Conservation (phyloP, 2,888 invertebrate genomes). For the Stenurella melanura region DNA sequence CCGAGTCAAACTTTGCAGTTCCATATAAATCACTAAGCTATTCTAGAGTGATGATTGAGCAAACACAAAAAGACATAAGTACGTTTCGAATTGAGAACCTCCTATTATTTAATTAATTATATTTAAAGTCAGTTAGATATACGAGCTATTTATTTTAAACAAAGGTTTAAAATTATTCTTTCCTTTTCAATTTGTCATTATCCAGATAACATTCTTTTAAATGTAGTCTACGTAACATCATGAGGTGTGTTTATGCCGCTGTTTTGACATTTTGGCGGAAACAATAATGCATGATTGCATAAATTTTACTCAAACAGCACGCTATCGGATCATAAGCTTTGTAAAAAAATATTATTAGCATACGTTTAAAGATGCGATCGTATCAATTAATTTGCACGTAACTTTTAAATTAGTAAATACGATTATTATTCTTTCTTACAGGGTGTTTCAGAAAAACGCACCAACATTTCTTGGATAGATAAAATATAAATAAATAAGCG, state of each 20-base stretch:
- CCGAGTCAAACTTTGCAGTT: too few relatives aligned
- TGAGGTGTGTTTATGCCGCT: background rate
- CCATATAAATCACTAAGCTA: too few relatives aligned
- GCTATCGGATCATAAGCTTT: conserved; percentile 27
- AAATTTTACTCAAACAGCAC: conserved; percentile 9
- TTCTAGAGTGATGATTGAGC: too few relatives aligned
- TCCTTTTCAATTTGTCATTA: background rate
- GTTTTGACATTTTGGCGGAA: background rate
- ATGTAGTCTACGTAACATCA: background rate
- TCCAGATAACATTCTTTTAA: background rate
- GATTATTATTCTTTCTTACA: background rate
- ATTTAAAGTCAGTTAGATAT: too few relatives aligned
- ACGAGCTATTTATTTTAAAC: background rate
- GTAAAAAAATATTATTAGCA: background rate
- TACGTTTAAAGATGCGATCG: conserved; percentile 9
- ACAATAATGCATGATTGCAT: conserved; percentile 7
- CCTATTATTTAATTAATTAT: too few relatives aligned
- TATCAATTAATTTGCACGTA: conserved; percentile 16
- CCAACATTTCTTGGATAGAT: too few relatives aligned
- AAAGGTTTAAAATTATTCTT: background rate
- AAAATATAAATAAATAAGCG: too few relatives aligned
- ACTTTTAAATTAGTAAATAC: background rate
- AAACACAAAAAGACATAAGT: too few relatives aligned
- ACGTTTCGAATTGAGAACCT: too few relatives aligned
- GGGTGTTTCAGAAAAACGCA: too few relatives aligned